Evolutionary conservation across 2,113 vertebrate genomes (phyloP).

Genomic region (Hippocampus guttulatus): DNA sequence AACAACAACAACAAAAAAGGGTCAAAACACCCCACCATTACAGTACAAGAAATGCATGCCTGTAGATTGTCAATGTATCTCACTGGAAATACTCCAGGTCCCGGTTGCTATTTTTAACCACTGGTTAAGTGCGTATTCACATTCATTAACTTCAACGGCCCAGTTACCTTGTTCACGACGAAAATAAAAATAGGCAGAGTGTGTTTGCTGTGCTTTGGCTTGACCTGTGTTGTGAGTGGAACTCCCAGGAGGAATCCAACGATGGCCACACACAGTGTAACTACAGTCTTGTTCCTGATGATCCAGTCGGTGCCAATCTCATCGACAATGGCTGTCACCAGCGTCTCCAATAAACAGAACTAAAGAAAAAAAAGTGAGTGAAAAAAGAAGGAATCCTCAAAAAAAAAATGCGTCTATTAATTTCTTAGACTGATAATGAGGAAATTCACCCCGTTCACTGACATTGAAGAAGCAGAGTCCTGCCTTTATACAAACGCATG

Average conservation of each 20-base stretch:
- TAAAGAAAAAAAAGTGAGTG: conserved; percentile 27
- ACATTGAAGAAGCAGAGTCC: not conserved
- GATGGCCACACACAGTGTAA: conserved; percentile 85
- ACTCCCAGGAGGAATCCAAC: conserved; percentile 88
- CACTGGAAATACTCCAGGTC: not conserved
- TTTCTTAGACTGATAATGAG: too few relatives aligned
- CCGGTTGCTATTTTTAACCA: too few relatives aligned
- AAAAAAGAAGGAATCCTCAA: too few relatives aligned
- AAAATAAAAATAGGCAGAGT: not conserved
- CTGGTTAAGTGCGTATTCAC: too few relatives aligned
- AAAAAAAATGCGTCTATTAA: too few relatives aligned
- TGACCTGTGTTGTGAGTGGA: conserved; percentile 88
- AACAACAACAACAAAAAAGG: not conserved
- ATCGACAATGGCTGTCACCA: conserved; percentile 93
- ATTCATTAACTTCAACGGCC: too few relatives aligned
- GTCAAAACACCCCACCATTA: not conserved
- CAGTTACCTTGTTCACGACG: too few relatives aligned
- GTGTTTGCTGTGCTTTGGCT: not conserved
- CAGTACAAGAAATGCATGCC: not conserved
- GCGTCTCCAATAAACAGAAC: conserved; percentile 94
- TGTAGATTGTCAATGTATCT: not conserved
- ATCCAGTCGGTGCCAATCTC: conserved; percentile 97
- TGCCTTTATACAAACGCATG: not conserved
- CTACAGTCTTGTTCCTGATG: conserved; percentile 84
- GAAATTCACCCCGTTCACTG: not conserved